A percentile compares a stretch with the other conserved stretches of the same genome.
Conservation (phyloP, 2,888 invertebrate species). For the Caenorhabditis wallacei region DNA sequence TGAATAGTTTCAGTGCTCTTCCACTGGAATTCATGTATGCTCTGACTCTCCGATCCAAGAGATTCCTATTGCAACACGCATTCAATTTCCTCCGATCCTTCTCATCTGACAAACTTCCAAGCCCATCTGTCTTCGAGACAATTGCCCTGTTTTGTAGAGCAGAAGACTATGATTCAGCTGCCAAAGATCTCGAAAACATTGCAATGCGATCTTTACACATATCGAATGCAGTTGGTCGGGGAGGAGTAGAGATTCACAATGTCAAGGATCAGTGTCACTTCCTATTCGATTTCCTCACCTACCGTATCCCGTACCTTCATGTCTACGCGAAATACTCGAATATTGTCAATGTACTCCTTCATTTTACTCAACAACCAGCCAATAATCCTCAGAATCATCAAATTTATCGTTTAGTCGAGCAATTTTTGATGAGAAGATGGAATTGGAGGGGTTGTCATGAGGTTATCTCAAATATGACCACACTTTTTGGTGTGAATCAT, state of each 20-base stretch:
- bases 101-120: conserved; percentile 40
- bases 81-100: conserved; percentile 21
- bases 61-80: conserved; percentile 46
- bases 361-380: conserved; percentile 10
- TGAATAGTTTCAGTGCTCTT: conserved; percentile 56
- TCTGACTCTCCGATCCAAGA: conserved; percentile 74
- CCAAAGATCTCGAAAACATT: conserved; percentile 35
- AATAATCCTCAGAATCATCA: conserved; percentile 59
- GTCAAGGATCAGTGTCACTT: conserved; percentile 60
- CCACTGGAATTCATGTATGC: conserved; percentile 73
- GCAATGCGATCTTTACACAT: conserved; percentile 40
- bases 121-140: conserved; percentile 62
- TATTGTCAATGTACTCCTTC: not conserved
- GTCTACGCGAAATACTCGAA: conserved; percentile 21
- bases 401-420: conserved; percentile 68
- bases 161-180: conserved; percentile 55
- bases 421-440: conserved; percentile 68
- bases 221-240: not conserved
- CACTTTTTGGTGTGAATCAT: conserved; percentile 9
- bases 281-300: conserved; percentile 56
- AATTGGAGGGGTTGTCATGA: conserved; percentile 67
- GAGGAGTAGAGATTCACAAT: not conserved
- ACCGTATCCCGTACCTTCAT: conserved; percentile 38
- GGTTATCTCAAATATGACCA: conserved; percentile 5
- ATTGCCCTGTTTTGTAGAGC: conserved; percentile 39